These are phyloP conservation scores for Empis livida DNA, from an alignment of 2,888 invertebrate species.

Conservation along the genomic window DNA sequence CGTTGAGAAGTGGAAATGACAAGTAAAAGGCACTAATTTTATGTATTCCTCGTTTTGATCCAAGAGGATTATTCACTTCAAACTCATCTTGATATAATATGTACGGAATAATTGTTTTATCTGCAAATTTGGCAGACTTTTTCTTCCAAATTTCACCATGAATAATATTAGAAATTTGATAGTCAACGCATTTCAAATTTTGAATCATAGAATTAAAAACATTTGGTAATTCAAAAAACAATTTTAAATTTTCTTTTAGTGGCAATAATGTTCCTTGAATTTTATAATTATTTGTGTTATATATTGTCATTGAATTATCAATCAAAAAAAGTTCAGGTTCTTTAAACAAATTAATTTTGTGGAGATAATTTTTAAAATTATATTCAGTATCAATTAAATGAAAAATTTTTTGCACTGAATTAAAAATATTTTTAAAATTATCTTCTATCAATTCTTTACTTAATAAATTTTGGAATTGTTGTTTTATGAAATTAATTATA, in stretches of 20 bases:
- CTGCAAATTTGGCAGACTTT: neutral
- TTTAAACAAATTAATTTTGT: conserved; percentile 1
- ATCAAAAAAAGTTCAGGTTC: conserved; percentile 8
- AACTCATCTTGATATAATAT: conserved; percentile 8
- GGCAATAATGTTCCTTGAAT: conserved; percentile 3
- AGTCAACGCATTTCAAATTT: neutral
- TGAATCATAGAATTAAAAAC: conserved; percentile 2
- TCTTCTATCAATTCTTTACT: neutral
- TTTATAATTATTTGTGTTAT: neutral
- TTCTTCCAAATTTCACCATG: conserved; percentile 5
- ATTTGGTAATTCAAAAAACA: conserved; percentile 5
- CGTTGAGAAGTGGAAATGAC: conserved; percentile 5
- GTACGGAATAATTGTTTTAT: conserved; percentile 6
- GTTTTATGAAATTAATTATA: neutral
- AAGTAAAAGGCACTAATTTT: conserved; percentile 6
- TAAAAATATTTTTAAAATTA: neutral
- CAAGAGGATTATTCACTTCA: conserved; percentile 7
- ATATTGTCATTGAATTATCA: conserved; percentile 2
- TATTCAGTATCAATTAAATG: conserved; percentile 2
- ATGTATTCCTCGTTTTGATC: conserved; percentile 6
- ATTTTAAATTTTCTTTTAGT: conserved; percentile 1
- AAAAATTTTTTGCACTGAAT: neutral
- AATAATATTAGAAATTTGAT: conserved; percentile 5
- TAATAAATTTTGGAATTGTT: no score
- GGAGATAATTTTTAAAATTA: conserved; percentile 1